Percentiles rank a stretch among this genome's conserved stretches.
These are phyloP conservation scores for Orthosia incerta DNA, from an alignment of 2,888 invertebrate genomes.

Conservation along the genomic window DNA sequence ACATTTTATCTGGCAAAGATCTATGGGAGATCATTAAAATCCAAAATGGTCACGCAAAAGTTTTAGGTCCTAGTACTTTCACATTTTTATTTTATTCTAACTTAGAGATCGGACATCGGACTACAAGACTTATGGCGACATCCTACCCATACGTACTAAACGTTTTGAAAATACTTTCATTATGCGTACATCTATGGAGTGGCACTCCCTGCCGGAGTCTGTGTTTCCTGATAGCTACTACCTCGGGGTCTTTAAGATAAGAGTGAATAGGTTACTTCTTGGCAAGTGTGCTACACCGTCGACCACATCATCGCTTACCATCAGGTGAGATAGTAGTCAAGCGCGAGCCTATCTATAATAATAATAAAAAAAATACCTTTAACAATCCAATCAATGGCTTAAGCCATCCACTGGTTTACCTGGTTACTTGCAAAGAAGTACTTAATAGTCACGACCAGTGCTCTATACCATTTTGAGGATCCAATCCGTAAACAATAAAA, in stretches of 20 bases:
- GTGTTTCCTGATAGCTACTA: too few relatives aligned
- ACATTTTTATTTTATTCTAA: background rate
- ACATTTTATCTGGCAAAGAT: conserved; percentile 17
- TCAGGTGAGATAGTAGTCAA: too few relatives aligned
- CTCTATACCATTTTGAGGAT: background rate
- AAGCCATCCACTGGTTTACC: background rate
- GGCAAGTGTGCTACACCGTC: too few relatives aligned
- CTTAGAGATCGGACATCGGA: background rate
- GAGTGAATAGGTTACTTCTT: too few relatives aligned
- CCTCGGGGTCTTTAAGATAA: too few relatives aligned
- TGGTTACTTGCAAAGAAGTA: background rate
- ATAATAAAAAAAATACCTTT: background rate
- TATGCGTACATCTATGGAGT: too few relatives aligned
- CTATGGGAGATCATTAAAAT: conserved; percentile 22
- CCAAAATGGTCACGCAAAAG: background rate
- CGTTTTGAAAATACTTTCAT: too few relatives aligned
- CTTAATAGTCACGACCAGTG: background rate
- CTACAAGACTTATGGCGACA: too few relatives aligned
- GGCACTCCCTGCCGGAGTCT: too few relatives aligned
- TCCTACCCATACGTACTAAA: too few relatives aligned
- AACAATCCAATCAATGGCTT: background rate
- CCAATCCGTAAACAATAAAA: conserved; percentile 16
- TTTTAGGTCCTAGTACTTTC: background rate
- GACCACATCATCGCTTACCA: too few relatives aligned
- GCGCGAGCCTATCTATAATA: too few relatives aligned